Evolutionary conservation across 2,797 vertebrate genomes (phyloP), one percentile per base, ranked within the genome.

Genomic region (Sciaenops ocellatus): DNA sequence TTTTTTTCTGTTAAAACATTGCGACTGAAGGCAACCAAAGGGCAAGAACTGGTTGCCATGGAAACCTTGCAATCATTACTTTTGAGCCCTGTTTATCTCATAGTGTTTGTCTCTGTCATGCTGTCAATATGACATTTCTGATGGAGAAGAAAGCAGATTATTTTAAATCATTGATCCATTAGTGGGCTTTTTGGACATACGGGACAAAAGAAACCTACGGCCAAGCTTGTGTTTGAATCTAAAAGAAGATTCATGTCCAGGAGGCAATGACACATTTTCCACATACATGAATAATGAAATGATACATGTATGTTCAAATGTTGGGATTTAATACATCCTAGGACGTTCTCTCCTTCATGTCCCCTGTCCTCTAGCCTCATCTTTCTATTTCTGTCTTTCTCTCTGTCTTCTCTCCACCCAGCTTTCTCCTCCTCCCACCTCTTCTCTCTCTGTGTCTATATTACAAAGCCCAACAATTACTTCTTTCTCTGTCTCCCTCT

Each of bases 391-490:
- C 69, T 63, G 47, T 64, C 42, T 44, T 15, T 54, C 47, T 75
- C 17, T 63, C 55, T 78, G 20, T 24, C 59, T 69, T 46, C 61
- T 76, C 60, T 71, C 46, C 67, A 69, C 67, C 48, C 66, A 38
- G 28, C 51, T 75, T 66, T 71, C 77, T 83, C 76, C 77, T 73
- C 79, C 87, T 81, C 68, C 74, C 61, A 79, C 46, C 70, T 85
- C 84, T 71, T 77, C 69, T 72, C 63, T 78, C 34, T 67, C 46
- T 55, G 17, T 78, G 41, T 88, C 74, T 82, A 59, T 84, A 83
- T 73, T 75, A 88, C 78, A 87, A 83, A 82, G 69, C 51, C 50
- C 47, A 85, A 94, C 89, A 92, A 92, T 88, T 82, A 78, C 85
- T 85, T 88, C 89, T 90, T 91, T 91, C 88, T 91, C 67, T 84